phyloP scores from a whole-genome alignment of 2,797 vertebrate genomes.

The Sebastes hopkinsi region DNA sequence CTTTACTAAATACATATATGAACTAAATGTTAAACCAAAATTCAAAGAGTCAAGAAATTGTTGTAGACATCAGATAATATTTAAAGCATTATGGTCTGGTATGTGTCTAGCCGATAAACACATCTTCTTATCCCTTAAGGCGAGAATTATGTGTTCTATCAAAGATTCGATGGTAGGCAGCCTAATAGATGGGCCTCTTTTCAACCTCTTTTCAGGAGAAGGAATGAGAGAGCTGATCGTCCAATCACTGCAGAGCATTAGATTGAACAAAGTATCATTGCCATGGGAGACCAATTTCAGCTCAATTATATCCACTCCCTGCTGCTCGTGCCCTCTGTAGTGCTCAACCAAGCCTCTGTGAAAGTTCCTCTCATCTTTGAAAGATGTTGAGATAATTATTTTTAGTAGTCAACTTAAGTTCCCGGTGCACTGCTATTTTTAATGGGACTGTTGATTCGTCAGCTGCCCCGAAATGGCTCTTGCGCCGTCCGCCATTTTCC shows the following conservation, averaged over 20 bases:
- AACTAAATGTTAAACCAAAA: background rate
- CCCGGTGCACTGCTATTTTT: conserved; percentile 31
- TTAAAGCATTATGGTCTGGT: conserved; percentile 31
- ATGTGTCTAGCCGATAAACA: conserved; percentile 39
- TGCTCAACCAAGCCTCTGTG: conserved; percentile 68
- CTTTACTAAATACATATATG: background rate
- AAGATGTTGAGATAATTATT: conserved; percentile 79
- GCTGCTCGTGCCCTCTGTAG: conserved; percentile 81
- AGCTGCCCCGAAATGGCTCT: conserved; percentile 12
- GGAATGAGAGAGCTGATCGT: conserved; percentile 59
- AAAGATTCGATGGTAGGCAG: conserved; percentile 64
- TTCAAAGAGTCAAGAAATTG: conserved; percentile 4
- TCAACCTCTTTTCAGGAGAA: conserved; percentile 66
- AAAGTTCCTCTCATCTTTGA: conserved; percentile 75
- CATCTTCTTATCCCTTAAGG: conserved; percentile 62
- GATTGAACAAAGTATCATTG: conserved; percentile 82
- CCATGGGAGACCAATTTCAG: conserved; percentile 84
- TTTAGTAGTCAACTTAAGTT: conserved; percentile 71
- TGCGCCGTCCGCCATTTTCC: background rate
- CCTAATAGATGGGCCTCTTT: conserved; percentile 64
- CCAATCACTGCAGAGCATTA: conserved; percentile 73
- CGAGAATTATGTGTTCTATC: conserved; percentile 66
- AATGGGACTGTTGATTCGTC: conserved; percentile 37
- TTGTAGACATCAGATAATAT: conserved; percentile 42
- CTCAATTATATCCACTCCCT: conserved; percentile 86